phyloP scores from a whole-genome alignment of 2,888 invertebrate genomes.

The Shargacucullia verbasci region DNA sequence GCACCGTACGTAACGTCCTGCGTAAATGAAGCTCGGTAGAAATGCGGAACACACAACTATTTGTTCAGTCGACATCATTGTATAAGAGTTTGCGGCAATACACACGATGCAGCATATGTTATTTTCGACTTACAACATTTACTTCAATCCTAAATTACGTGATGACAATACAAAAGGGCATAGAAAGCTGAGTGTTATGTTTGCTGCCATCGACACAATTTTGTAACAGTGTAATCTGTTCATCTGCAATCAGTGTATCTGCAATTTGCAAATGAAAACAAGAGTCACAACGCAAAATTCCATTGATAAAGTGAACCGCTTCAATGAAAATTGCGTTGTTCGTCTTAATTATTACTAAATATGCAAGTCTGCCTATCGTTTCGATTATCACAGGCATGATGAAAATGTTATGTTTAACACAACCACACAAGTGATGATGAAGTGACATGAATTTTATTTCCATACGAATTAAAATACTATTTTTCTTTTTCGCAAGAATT shows the following conservation, averaged over 20 bases:
- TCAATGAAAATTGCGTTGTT: too few relatives aligned
- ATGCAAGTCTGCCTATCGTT: background rate
- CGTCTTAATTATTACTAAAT: background rate
- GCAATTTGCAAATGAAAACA: too few relatives aligned
- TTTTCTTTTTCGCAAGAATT: conserved; percentile 60
- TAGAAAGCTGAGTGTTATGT: conserved; percentile 64
- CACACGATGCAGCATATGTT: conserved; percentile 84
- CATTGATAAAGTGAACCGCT: too few relatives aligned
- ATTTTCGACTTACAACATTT: conserved; percentile 87
- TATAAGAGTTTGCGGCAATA: conserved; percentile 87
- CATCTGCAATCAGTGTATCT: too few relatives aligned
- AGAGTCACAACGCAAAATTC: too few relatives aligned
- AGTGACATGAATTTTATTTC: conserved; percentile 24
- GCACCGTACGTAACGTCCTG: conserved; percentile 78
- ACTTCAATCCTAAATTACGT: conserved; percentile 85
- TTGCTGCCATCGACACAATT: conserved; percentile 46
- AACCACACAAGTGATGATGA: too few relatives aligned
- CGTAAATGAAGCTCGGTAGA: conserved; percentile 86
- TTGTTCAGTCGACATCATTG: conserved; percentile 88
- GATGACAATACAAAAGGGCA: conserved; percentile 81
- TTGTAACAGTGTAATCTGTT: conserved; percentile 51
- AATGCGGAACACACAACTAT: conserved; percentile 88
- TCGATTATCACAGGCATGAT: background rate
- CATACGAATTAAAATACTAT: conserved; percentile 45
- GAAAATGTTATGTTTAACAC: background rate